These are phyloP conservation scores for Poeciliopsis presidionis DNA, from an alignment of 2,797 vertebrate species.

Conservation along the genomic window DNA sequence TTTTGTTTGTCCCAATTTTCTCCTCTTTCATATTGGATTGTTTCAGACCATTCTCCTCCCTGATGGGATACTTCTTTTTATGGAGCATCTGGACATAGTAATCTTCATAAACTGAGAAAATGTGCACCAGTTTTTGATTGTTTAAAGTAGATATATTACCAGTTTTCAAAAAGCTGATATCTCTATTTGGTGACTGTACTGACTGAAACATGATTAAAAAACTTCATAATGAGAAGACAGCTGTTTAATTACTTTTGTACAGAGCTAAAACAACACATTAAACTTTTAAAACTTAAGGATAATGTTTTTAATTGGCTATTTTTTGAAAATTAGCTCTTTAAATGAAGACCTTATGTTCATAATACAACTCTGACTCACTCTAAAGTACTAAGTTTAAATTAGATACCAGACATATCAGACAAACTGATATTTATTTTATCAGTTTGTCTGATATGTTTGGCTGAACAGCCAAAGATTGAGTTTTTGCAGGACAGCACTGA, in stretches of 20 bases:
- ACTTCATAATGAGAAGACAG: not conserved
- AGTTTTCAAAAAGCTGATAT: not conserved
- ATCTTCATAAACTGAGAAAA: slow-evolving; percentile 1
- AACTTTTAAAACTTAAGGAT: not conserved
- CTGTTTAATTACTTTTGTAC: not conserved
- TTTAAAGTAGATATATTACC: slow-evolving; percentile 4
- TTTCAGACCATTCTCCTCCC: slow-evolving; percentile 1
- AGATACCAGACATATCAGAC: too few species aligned
- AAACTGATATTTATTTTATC: too few species aligned
- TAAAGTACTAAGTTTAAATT: not conserved
- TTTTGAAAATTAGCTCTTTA: not conserved
- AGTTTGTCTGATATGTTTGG: not conserved
- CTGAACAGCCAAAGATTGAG: not conserved
- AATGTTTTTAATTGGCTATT: not conserved
- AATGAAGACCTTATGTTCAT: not conserved
- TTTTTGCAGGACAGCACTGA: not conserved
- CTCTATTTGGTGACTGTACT: not conserved
- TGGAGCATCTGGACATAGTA: not conserved
- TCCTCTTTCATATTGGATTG: not conserved
- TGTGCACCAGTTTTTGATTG: not conserved
- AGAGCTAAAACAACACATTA: not conserved
- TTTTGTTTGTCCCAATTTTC: slow-evolving; percentile 11
- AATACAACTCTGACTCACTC: not conserved
- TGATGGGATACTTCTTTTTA: not conserved
- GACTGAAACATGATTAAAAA: not conserved